Evolutionary conservation across 2,888 invertebrate species (phyloP), one percentile per base, ranked within the genome.

Genomic region (Mermis nigrescens): DNA sequence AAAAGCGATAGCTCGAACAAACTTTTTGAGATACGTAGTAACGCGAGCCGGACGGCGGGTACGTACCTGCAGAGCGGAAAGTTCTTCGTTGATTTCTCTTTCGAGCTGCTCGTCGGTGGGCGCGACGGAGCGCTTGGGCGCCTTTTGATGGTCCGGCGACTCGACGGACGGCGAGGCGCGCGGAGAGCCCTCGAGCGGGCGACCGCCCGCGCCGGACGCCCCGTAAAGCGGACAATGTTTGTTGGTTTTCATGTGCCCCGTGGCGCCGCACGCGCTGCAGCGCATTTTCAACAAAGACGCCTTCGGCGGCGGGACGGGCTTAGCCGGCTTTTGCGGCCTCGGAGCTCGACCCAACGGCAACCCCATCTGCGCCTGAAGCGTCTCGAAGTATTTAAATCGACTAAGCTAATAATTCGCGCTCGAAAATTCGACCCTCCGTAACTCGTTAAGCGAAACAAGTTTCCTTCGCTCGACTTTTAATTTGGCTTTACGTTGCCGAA

Each of bases 211-310:
- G 38, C 7, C 38, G 12, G 38, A 19, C 19, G 38, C 38, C 38
- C 86, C 86, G 75, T 92, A 98, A 56, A 89, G 75, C 0, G 94
- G 95, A 75, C 98, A 98, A 15, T 94, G 88, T 73, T 94, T 92
- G 76, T 98, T 98, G 0, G 95, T 98, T 58, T 92, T 73, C 82
- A 83, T 82, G 70, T 82, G 82, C 12, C 82, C 82, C 27, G 79
- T 77, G 46, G 72, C 87, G 7, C 94, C 94, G 75, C 98, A 98
- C 7, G 94, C 94, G 12, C 94, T 92, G 75, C 95, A 95, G 79
- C 91, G 84, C 62, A 94, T 78, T 77, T 77, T 68, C 1, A 65
- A 63, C 22, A 59, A 51, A 28, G 26, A 59, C 51, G 60, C 57
- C 29, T 60, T 60, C 3, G 55, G 55, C 3, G 54, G 54, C 57